Percentiles rank a stretch among this genome's conserved stretches.
Conservation (phyloP, 2,888 invertebrate species). For the Bugulina stolonifera region DNA sequence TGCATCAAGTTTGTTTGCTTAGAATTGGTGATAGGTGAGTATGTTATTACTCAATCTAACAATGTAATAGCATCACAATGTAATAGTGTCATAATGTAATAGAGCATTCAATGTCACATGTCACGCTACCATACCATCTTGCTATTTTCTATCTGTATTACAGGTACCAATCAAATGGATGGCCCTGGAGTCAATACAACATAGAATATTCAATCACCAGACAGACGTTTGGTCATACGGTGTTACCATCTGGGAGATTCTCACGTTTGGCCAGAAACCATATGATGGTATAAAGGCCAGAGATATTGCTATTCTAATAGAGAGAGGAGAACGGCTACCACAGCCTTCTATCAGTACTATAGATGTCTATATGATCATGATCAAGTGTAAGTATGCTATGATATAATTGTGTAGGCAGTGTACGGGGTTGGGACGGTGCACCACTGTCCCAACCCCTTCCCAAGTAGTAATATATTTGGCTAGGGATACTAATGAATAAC, state of each 20-base stretch:
- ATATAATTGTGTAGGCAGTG: too few relatives aligned
- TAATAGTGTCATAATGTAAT: too few relatives aligned
- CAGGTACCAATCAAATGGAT: slow-evolving; percentile 97
- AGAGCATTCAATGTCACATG: too few relatives aligned
- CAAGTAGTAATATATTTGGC: too few relatives aligned
- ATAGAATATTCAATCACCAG: slow-evolving; percentile 92
- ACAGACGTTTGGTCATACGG: slow-evolving; percentile 98
- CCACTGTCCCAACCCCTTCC: too few relatives aligned
- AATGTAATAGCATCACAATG: too few relatives aligned
- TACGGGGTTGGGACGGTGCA: too few relatives aligned
- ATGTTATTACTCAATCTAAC: background rate
- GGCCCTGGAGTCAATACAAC: slow-evolving; percentile 91
- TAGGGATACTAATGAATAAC: too few relatives aligned
- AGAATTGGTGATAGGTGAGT: background rate
- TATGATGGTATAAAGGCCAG: slow-evolving; percentile 85
- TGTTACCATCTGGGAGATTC: slow-evolving; percentile 94
- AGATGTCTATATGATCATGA: slow-evolving; percentile 92
- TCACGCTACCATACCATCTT: too few relatives aligned
- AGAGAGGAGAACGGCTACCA: slow-evolving; percentile 84
- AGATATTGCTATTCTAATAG: slow-evolving; percentile 85
- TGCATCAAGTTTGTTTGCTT: background rate
- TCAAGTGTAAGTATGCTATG: slow-evolving; percentile 64
- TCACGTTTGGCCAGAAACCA: slow-evolving; percentile 89
- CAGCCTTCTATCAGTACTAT: slow-evolving; percentile 90
- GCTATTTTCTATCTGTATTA: too few relatives aligned